Conservation (phyloP, 2,888 invertebrate genomes). For the Galeruca laticollis region DNA sequence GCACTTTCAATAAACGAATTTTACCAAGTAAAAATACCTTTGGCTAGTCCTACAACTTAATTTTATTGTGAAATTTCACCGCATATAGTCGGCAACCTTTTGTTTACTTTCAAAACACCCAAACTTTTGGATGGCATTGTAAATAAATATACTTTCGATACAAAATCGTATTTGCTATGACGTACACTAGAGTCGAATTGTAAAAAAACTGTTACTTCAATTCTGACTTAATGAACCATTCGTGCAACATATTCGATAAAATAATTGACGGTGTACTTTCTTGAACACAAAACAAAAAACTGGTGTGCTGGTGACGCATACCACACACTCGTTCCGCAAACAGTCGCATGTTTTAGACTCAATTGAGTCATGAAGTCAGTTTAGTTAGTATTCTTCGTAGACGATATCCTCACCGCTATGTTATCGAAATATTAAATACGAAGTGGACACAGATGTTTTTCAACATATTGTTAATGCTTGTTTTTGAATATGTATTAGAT, state of each 20-base stretch:
- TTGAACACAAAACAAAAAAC: slow-evolving; percentile 15
- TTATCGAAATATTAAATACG: slow-evolving; percentile 21
- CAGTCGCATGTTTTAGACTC: background rate
- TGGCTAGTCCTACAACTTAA: too few relatives aligned
- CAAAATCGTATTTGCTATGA: too few relatives aligned
- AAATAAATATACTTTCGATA: too few relatives aligned
- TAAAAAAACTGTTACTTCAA: background rate
- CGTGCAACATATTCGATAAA: background rate
- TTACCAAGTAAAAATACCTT: too few relatives aligned
- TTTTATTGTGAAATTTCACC: too few relatives aligned
- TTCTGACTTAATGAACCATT: background rate
- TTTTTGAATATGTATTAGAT: background rate
- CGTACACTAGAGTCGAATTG: too few relatives aligned
- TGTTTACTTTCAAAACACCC: too few relatives aligned
- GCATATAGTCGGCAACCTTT: too few relatives aligned
- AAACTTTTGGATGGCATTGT: too few relatives aligned
- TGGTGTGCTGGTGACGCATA: slow-evolving; percentile 13
- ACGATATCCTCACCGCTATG: slow-evolving; percentile 20
- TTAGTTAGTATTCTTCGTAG: slow-evolving; percentile 14
- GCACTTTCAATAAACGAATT: too few relatives aligned
- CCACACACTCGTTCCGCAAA: slow-evolving; percentile 4
- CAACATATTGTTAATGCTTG: background rate
- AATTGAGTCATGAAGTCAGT: slow-evolving; percentile 14
- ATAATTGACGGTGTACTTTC: slow-evolving; percentile 3
- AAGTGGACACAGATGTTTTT: slow-evolving; percentile 10